These are phyloP conservation scores for Lasius platythorax DNA, from an alignment of 2,888 invertebrate genomes.

Conservation along the genomic window DNA sequence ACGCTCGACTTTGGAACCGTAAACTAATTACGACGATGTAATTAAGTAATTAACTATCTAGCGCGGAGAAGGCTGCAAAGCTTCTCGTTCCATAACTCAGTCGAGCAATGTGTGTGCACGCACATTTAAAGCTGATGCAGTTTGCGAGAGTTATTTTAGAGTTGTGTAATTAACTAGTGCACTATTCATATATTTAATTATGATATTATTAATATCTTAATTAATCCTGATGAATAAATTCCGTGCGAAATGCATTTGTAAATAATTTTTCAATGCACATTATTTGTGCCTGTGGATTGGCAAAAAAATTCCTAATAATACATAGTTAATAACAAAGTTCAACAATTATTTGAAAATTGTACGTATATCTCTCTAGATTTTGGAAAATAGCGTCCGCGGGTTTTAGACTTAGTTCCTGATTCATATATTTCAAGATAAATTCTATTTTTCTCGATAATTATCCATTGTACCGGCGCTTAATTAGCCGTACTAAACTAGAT, in stretches of 20 bases:
- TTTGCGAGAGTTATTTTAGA: constrained; percentile 75
- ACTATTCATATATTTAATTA: constrained; percentile 55
- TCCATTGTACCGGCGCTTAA: constrained; percentile 6
- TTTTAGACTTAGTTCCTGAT: not conserved
- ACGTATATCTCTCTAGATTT: not conserved
- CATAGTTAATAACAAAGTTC: not conserved
- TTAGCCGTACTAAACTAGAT: constrained; percentile 12
- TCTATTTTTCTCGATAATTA: constrained; percentile 17
- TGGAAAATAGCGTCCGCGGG: not conserved
- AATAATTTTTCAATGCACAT: not conserved
- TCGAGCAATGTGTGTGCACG: constrained; percentile 43
- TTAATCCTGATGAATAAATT: not conserved
- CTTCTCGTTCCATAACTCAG: constrained; percentile 66
- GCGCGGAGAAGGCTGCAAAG: constrained; percentile 69
- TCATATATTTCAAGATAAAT: not conserved
- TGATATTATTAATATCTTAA: constrained; percentile 11
- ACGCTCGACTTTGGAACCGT: constrained; percentile 68
- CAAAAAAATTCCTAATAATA: not conserved
- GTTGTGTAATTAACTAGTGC: constrained; percentile 70
- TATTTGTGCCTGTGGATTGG: not conserved
- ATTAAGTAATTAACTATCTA: constrained; percentile 83
- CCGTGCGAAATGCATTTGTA: not conserved
- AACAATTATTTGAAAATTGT: not conserved
- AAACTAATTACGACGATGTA: constrained; percentile 81
- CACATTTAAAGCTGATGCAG: constrained; percentile 59